Conservation (phyloP, 53 echinoderm and acorn worm genomes). For the Zoroaster sp. region DNA sequence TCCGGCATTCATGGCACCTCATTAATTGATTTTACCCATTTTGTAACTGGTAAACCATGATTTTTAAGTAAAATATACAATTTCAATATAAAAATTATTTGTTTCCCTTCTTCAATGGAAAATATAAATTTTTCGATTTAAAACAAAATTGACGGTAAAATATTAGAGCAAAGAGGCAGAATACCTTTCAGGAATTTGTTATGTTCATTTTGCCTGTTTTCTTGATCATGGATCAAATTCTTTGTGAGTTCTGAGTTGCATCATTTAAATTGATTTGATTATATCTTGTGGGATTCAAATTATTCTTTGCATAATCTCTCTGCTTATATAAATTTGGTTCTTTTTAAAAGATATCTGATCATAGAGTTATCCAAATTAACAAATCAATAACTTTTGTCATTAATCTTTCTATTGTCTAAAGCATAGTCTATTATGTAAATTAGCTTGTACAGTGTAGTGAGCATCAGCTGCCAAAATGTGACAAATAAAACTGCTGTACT, state of each 20-base stretch:
- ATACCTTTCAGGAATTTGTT: background rate
- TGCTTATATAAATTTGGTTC: background rate
- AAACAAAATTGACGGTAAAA: background rate
- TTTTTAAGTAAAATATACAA: no score
- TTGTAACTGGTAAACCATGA: no score
- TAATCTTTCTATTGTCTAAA: background rate
- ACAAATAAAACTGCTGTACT: constrained; percentile 30
- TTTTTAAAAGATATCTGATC: background rate
- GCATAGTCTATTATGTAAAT: constrained; percentile 23
- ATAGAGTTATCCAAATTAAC: background rate
- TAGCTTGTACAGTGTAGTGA: constrained; percentile 32
- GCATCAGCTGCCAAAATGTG: constrained; percentile 38
- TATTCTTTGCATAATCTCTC: background rate
- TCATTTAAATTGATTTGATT: background rate
- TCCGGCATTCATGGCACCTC: no score
- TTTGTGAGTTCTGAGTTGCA: background rate
- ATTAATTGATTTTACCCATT: no score
- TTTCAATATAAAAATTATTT: no score
- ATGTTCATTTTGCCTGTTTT: background rate
- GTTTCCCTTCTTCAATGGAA: no score
- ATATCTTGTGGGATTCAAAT: background rate
- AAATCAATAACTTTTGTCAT: background rate
- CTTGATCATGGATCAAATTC: background rate
- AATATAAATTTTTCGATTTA: no score
- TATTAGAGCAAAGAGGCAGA: background rate